Evolutionary conservation across 2,797 vertebrate species (phyloP), one percentile per base, ranked within the genome.

Genomic region (Tragelaphus oryx): DNA sequence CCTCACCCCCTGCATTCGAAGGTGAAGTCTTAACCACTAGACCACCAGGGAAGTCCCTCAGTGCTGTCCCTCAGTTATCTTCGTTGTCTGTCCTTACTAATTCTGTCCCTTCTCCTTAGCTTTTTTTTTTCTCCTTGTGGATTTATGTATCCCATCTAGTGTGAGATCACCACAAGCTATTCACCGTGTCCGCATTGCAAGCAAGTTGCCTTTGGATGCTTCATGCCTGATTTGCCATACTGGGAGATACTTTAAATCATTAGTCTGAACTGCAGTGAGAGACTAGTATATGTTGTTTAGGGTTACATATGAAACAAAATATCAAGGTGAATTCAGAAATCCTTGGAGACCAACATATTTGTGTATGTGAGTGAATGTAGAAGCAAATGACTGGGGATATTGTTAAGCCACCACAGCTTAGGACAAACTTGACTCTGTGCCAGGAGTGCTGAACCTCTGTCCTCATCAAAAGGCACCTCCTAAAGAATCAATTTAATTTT

Each of bases 231-330:
- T 82, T 89, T 60, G 54, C 80, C 82, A 20, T 95, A 33, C 74
- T 76, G 78, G 74, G 87, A 87, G 46, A 93, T 59, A 71, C 57
- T 87, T 87, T 81, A 44, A 94, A 96, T 97, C 68, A 80, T 84
- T 92, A 84, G 83, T 90, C 57, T 55, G 37, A 96, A 80, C 55
- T 8, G 0, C 26, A 57, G 8, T 71, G 44, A 90, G 52, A 82
- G 90, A 87, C 88, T 78, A 59, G 33, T 76, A 4, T 44, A 75
- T 57, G 89, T 94, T 90, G 52, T 82, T 83, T 75, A 89, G 62
- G 50, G 60, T 80, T 81, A 52, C 92, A 82, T 97, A 91, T 87
- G 93, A 92, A 96, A 95, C 55, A 95, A 91, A 91, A 82, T 26
- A 59, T 16, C 26, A 75, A 93, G 86, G 91, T 41, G 18, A 74